Conservation (phyloP, 2,797 vertebrate species). For the Octomys mimax region DNA sequence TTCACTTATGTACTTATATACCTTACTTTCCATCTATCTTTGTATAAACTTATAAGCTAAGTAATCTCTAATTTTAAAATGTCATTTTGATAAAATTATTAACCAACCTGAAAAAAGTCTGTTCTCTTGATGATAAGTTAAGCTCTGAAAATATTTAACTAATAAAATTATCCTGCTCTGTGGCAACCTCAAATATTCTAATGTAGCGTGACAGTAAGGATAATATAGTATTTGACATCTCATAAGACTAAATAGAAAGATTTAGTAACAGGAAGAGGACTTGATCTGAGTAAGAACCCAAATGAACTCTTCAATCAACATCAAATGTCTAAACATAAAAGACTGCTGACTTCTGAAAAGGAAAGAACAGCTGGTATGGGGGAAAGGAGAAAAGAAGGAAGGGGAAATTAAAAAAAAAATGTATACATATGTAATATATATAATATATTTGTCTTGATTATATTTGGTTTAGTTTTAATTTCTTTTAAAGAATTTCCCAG, state of each 20-base stretch:
- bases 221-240: background rate
- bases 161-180: background rate
- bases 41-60: slow-evolving; percentile 4
- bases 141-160: slow-evolving; percentile 2
- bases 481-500: background rate
- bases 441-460: background rate
- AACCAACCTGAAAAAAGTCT: background rate
- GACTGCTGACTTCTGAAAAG: no score
- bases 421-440: no score
- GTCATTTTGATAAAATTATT: slow-evolving; percentile 29
- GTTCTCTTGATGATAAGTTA: background rate
- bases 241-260: background rate
- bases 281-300: background rate
- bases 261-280: background rate
- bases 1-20: background rate
- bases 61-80: slow-evolving; percentile 12
- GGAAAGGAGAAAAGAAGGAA: no score
- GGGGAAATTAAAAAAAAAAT: no score
- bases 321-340: background rate
- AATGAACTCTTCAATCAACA: background rate
- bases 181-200: background rate
- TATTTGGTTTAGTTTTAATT: background rate
- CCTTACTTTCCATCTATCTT: background rate
- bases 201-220: background rate
- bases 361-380: no score